Conservation (phyloP, 2,797 vertebrate genomes). For the Xenops minutus region DNA sequence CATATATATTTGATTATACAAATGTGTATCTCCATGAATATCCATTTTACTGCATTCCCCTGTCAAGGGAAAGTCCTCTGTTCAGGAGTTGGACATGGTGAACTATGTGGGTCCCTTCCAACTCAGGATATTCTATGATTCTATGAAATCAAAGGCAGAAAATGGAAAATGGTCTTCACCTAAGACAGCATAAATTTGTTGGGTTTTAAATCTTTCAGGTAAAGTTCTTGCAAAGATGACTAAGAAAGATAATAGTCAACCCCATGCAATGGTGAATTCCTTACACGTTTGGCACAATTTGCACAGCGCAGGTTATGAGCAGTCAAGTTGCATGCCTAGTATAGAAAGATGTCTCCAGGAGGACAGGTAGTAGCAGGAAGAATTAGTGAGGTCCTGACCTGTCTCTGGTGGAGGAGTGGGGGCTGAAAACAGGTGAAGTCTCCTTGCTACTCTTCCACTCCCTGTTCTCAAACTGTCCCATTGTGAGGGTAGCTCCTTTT, state of each 20-base stretch:
- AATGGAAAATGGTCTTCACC: neutral
- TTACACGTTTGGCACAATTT: neutral
- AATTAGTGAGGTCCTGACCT: neutral
- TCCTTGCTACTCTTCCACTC: neutral
- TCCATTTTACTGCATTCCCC: neutral
- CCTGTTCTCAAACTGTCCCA: neutral
- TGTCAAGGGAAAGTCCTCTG: neutral
- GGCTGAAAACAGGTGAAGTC: neutral
- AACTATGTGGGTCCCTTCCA: neutral
- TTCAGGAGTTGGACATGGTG: neutral
- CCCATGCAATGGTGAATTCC: neutral
- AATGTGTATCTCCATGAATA: neutral
- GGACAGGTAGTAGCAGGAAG: neutral
- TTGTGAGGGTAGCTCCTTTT: fast-evolving
- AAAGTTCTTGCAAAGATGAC: neutral
- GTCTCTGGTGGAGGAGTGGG: neutral
- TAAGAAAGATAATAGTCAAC: neutral
- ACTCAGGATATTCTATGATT: neutral
- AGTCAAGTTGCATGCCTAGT: neutral
- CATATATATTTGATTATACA: neutral
- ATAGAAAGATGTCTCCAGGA: neutral
- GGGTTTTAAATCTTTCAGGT: neutral
- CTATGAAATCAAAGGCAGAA: neutral
- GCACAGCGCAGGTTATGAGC: neutral
- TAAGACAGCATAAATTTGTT: neutral